phyloP scores from a whole-genome alignment of 2,113 vertebrate genomes.

The Ornithorhynchus anatinus region DNA sequence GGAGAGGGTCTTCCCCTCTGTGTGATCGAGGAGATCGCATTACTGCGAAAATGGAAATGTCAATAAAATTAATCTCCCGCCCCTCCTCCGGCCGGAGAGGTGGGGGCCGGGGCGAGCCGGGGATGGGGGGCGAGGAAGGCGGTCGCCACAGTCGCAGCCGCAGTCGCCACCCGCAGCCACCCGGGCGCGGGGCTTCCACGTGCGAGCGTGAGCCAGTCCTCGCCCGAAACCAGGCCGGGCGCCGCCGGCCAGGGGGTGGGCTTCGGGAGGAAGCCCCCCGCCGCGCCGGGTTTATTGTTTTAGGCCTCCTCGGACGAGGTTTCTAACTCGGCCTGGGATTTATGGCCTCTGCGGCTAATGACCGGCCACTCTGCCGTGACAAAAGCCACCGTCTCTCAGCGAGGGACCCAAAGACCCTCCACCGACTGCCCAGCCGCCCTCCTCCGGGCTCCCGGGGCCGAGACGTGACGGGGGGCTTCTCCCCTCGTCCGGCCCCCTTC shows the following conservation, averaged over 20 bases:
- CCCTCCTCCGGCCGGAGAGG: slow-evolving; percentile 76
- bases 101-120: slow-evolving; percentile 48
- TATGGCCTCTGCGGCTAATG: slow-evolving; percentile 97
- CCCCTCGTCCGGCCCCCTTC: slow-evolving; percentile 93
- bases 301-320: slow-evolving; percentile 98
- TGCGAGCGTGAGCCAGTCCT: no score
- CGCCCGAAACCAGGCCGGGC: no score
- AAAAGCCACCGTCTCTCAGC: slow-evolving; percentile 84
- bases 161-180: no score
- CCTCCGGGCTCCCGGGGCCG: slow-evolving; percentile 90
- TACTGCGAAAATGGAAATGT: slow-evolving; percentile 99
- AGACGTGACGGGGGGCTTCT: slow-evolving; percentile 92
- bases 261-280: no score
- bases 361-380: slow-evolving; percentile 94
- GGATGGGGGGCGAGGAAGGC: no score
- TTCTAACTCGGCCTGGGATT: slow-evolving; percentile 97
- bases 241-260: no score
- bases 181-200: no score
- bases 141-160: no score
- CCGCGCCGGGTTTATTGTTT: slow-evolving; percentile 96
- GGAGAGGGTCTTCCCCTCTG: slow-evolving; percentile 88
- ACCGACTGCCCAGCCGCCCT: slow-evolving; percentile 92
- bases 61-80: slow-evolving; percentile 99
- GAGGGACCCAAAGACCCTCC: slow-evolving; percentile 89
- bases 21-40: slow-evolving; percentile 92